Percentiles rank a stretch among this genome's conserved stretches.
Evolutionary conservation across 1,140 invertebrate species (phyloP).

Genomic region (Zophobas morio): DNA sequence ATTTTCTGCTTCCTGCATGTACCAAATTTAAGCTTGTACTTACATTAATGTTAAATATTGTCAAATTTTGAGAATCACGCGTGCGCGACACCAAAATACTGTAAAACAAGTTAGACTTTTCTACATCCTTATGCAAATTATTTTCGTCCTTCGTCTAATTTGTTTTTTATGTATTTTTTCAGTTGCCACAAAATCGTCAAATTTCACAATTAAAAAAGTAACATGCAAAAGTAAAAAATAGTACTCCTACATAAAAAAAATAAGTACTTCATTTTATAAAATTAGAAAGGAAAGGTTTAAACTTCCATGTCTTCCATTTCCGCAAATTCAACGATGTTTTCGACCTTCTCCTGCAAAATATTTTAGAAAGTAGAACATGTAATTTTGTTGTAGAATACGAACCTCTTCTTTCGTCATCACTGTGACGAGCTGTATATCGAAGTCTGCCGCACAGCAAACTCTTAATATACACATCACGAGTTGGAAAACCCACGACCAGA

Average conservation of each 20-base stretch:
- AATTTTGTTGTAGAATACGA: background rate
- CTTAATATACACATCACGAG: constrained; percentile 19
- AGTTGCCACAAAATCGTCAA: background rate
- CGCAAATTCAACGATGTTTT: constrained; percentile 17
- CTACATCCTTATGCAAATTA: no score
- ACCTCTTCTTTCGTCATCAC: constrained; percentile 24
- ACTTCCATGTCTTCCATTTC: constrained; percentile 11
- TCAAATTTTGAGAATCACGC: constrained; percentile 2
- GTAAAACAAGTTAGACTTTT: no score
- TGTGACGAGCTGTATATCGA: constrained; percentile 22
- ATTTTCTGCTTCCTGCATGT: no score
- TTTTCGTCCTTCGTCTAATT: no score
- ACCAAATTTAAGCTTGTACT: no score
- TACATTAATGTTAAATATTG: background rate
- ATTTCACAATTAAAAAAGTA: background rate
- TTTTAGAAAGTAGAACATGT: no score
- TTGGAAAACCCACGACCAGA: constrained; percentile 20
- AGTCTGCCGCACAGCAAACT: constrained; percentile 41
- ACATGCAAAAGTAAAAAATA: constrained; percentile 23
- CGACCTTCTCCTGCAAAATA: constrained; percentile 11
- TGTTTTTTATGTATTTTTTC: no score
- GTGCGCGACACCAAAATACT: background rate
- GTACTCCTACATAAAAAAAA: constrained; percentile 20
- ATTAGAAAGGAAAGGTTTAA: constrained; percentile 15
- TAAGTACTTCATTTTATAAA: constrained; percentile 6